A percentile compares a stretch with the other conserved stretches of the same genome.
Conservation (phyloP, 2,888 invertebrate genomes). For the Conchocele bisecta region DNA sequence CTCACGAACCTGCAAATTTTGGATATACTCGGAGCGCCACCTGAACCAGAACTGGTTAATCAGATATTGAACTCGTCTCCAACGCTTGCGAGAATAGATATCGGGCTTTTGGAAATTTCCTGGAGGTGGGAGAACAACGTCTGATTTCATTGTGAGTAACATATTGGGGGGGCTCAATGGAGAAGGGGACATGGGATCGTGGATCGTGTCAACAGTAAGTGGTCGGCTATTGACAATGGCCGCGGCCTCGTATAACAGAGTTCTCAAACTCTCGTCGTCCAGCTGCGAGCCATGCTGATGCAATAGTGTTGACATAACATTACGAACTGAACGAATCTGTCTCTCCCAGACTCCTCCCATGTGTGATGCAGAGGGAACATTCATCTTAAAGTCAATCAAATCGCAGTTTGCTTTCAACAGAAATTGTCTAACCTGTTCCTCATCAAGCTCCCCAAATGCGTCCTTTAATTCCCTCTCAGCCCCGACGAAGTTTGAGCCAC, state of each 20-base stretch:
- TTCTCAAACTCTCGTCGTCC: conserved; percentile 45
- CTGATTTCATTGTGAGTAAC: background rate
- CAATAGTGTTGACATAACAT: conserved; percentile 44
- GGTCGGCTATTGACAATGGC: conserved; percentile 52
- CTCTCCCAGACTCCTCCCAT: conserved; percentile 69
- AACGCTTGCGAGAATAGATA: conserved; percentile 49
- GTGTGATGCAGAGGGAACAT: conserved; percentile 63
- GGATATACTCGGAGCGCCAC: conserved; percentile 56
- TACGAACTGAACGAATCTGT: conserved; percentile 59
- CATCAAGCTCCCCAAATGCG: conserved; percentile 1
- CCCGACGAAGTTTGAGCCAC: conserved; percentile 49
- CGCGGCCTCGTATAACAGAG: conserved; percentile 47
- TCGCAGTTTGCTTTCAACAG: conserved; percentile 19
- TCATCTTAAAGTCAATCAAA: conserved; percentile 28
- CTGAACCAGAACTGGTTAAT: conserved; percentile 59
- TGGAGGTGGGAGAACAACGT: conserved; percentile 40
- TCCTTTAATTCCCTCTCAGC: conserved; percentile 33
- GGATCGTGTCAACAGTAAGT: conserved; percentile 24
- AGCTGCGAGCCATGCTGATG: conserved; percentile 34
- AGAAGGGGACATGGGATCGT: conserved; percentile 20
- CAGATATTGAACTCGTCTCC: conserved; percentile 55
- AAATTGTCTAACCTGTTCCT: conserved; percentile 9
- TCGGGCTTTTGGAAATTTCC: conserved; percentile 51
- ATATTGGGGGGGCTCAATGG: conserved; percentile 27
- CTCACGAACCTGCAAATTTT: conserved; percentile 28